Conservation (phyloP, 1,140 invertebrate species). For the Anthonomus grandis region DNA sequence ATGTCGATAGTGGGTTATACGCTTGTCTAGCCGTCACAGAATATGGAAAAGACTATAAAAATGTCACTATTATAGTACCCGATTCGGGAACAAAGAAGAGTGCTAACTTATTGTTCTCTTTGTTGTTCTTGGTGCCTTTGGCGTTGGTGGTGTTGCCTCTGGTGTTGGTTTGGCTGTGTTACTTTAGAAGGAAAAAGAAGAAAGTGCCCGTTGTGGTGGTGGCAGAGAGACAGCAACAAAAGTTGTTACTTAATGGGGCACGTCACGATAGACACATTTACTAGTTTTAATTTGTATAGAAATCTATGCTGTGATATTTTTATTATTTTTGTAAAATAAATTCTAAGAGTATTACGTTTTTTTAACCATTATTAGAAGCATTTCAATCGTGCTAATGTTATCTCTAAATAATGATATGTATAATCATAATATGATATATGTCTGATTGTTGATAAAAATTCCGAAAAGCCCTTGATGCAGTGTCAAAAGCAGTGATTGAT, state of each 20-base stretch:
- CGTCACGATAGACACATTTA: background rate
- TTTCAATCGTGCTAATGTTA: no score
- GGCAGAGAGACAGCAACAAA: conserved; percentile 25
- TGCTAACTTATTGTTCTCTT: conserved; percentile 25
- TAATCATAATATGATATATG: background rate
- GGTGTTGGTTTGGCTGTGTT: conserved; percentile 40
- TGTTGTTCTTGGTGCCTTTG: conserved; percentile 40
- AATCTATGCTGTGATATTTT: conserved; percentile 19
- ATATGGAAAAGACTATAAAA: conserved; percentile 34
- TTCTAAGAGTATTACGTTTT: no score
- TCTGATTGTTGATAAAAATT: background rate
- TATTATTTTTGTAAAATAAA: background rate
- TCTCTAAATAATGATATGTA: conserved; percentile 7
- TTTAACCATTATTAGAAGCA: no score
- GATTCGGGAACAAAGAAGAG: conserved; percentile 13
- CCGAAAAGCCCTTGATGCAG: background rate
- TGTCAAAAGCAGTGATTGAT: conserved; percentile 17
- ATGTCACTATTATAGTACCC: conserved; percentile 33
- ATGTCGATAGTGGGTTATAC: conserved; percentile 40
- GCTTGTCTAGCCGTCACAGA: conserved; percentile 41
- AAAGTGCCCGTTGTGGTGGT: background rate
- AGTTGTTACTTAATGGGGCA: background rate
- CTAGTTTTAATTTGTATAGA: background rate
- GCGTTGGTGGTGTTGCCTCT: conserved; percentile 32
- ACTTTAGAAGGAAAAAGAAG: conserved; percentile 36